phyloP scores from a whole-genome alignment of 2,113 vertebrate species.

The Leptosomus discolor region DNA sequence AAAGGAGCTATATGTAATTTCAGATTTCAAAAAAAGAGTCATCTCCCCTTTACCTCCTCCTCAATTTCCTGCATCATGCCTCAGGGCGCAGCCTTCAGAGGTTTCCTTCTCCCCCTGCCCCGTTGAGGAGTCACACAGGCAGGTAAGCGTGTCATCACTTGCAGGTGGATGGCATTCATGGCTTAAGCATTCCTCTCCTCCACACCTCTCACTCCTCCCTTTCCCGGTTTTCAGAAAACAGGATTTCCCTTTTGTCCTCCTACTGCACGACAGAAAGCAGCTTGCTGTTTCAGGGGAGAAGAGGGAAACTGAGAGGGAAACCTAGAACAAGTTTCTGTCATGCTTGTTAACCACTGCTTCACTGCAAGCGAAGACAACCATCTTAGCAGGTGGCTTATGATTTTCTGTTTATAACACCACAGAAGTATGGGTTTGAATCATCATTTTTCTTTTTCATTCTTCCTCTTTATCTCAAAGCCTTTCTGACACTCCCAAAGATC shows the following conservation, averaged over 20 bases:
- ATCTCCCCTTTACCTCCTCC: background rate
- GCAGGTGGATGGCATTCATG: background rate
- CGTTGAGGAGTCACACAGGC: background rate
- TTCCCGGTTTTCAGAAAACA: background rate
- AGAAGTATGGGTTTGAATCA: background rate
- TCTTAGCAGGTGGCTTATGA: background rate
- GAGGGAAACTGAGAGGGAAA: conserved; percentile 4
- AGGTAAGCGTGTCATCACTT: background rate
- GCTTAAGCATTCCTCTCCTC: background rate
- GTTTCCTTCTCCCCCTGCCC: background rate
- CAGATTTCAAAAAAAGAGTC: background rate
- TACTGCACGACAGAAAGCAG: background rate
- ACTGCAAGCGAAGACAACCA: background rate
- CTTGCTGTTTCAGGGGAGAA: background rate
- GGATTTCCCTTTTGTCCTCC: background rate
- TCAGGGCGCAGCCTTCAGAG: background rate
- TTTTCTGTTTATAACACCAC: background rate
- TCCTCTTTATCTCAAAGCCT: background rate
- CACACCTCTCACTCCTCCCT: background rate
- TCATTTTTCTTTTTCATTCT: background rate
- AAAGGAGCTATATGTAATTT: conserved; percentile 17
- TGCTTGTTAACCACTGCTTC: background rate
- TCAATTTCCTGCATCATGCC: background rate
- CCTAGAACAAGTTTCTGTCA: background rate
- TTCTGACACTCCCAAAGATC: background rate